Percentiles rank a stretch among this genome's conserved stretches.
Conservation (phyloP, 2,888 invertebrate species). For the Minunthozetes semirufus region DNA sequence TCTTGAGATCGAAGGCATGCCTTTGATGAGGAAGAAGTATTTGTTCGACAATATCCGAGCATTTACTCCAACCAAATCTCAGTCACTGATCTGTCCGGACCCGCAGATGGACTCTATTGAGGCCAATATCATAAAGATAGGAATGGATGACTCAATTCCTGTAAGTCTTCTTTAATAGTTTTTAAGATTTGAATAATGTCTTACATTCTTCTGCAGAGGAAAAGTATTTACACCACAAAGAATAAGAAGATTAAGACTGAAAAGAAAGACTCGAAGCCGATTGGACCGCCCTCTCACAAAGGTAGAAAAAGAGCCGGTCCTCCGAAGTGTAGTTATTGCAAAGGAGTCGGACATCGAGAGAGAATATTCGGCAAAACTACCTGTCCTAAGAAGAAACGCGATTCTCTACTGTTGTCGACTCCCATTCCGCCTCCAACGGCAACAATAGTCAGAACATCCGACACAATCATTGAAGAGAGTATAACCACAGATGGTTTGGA, state of each 20-base stretch:
- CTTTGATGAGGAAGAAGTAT: constrained; percentile 10
- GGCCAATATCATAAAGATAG: neutral
- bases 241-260: neutral
- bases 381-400: constrained; percentile 34
- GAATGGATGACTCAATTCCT: neutral
- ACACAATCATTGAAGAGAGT: neutral
- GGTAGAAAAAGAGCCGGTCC: constrained; percentile 10
- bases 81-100: constrained; percentile 3
- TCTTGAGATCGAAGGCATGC: constrained; percentile 23
- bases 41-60: constrained; percentile 16
- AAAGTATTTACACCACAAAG: constrained; percentile 10
- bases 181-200: neutral
- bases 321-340: constrained; percentile 34
- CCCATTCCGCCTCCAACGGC: too few relatives aligned
- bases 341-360: constrained; percentile 33
- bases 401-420: constrained; percentile 4
- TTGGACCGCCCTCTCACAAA: neutral
- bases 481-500: neutral
- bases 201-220: neutral
- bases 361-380: constrained; percentile 31
- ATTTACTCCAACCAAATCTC: neutral
- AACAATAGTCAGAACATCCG: neutral
- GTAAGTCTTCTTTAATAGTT: neutral
- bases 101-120: neutral
- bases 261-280: neutral